These are phyloP conservation scores for Drosophila nigrodunni DNA, from an alignment of 1,140 invertebrate species.

Conservation along the genomic window DNA sequence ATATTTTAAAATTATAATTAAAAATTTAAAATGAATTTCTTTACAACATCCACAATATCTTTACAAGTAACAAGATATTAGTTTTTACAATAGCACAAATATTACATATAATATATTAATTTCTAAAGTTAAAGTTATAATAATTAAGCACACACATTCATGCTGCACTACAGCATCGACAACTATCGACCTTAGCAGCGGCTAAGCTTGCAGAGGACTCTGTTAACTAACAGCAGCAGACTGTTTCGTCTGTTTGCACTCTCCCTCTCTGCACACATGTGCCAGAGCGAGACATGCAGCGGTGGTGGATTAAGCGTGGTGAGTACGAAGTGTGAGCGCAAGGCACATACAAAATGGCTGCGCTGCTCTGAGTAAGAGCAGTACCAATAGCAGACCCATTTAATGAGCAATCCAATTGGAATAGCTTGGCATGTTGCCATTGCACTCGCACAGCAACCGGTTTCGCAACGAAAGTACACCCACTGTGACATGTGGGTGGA, in stretches of 20 bases:
- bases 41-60: too few relatives aligned
- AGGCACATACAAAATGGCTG: conserved; percentile 71
- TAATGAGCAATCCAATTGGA: conserved; percentile 65
- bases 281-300: conserved; percentile 2
- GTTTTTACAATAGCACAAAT: too few relatives aligned
- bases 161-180: too few relatives aligned
- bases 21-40: too few relatives aligned
- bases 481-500: conserved; percentile 51
- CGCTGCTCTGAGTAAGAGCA: conserved; percentile 27
- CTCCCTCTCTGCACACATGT: not conserved
- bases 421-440: conserved; percentile 29
- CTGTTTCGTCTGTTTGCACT: conserved; percentile 1
- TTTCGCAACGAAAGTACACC: conserved; percentile 53
- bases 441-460: conserved; percentile 53
- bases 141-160: not conserved
- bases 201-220: conserved; percentile 4
- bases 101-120: too few relatives aligned
- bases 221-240: conserved; percentile 33
- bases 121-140: too few relatives aligned
- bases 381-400: conserved; percentile 8
- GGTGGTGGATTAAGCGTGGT: conserved; percentile 35
- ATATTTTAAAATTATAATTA: too few relatives aligned
- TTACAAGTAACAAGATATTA: too few relatives aligned
- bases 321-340: conserved; percentile 46
- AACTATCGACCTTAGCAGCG: conserved; percentile 1